Evolutionary conservation across 2,113 vertebrate species (phyloP), one percentile per base, ranked within the genome.

Genomic region (Tetrax tetrax): DNA sequence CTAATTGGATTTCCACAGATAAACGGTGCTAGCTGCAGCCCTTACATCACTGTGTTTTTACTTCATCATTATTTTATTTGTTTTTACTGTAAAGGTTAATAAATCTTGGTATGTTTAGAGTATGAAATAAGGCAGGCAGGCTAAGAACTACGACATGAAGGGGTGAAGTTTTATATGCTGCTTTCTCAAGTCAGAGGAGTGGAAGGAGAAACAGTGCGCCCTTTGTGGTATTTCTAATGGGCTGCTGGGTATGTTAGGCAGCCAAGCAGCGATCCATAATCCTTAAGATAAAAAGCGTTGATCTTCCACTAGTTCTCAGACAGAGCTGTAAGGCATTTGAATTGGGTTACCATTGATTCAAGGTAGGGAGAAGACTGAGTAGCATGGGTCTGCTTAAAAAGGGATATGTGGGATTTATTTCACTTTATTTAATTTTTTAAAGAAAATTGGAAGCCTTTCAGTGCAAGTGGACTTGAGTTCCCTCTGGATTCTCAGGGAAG

Each of bases 1-100:
- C 98, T 99, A 98, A 99, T 99, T 99, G 97, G 97, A 99, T 99
- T 99, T 99, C 98, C 98, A 98, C 99, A 99, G 99, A 99, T 98
- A 99, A 99, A 99, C 97, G 98, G 98, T 98, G 97, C 97, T 97
- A 96, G 98, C 98, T 93, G 83, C 90, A 97, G 98, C 96, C 97
- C 98, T 98, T 97, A 98, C 98, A 96, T 98, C 98, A 98, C 98
- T 83, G 96, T 89, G 74, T 96, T 97, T 97, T 97, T 97, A 97
- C 97, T 97, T 97, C 97, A 78, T 97, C 98, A 95, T 98, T 97
- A 98, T 98, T 98, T 98, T 98, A 98, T 98, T 98, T 98, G 97
- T 98, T 98, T 98, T 98, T 98, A 98, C 98, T 98, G 98, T 98
- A 98, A 98, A 98, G 98, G 98, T 98, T 98, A 98, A 98, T 98